Base-by-base conservation (phyloP, 2,797 vertebrate genomes). In the Sebastes baramenuke region DNA sequence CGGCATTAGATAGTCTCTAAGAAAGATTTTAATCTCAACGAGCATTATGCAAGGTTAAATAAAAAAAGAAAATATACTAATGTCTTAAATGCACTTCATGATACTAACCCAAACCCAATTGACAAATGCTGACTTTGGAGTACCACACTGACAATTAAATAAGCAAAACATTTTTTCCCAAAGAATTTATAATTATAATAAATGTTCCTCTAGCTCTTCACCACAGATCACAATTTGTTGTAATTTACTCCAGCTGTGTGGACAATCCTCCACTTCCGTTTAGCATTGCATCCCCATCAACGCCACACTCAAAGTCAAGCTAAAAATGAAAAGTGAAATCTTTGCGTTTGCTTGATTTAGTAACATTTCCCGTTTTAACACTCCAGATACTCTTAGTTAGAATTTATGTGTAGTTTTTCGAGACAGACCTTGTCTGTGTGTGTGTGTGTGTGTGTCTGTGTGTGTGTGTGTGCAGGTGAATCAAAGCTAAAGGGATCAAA, bases 401-500 rank as follows among this genome's bases (percentile, higher is more conserved):
- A 54, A 49, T 66, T 67, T 25, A 32, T 68, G 62, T 77, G 9
- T 36, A 60, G 22, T 66, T 64, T 62, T 36, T 46, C 1, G 16
- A 71, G 18, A 32, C 9, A 25, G 30, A 30, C 49, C 16, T 12
- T 75, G 32, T 62, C 6, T 55, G 12, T 42, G 16, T 55, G 36
- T 24, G 42, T 18, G 38, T 55, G 11, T 38, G 25, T 59, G 34
- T 55, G 54, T 67, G n/a, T 24, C 42, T 18, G 32, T 54, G 11
- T 38, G 25, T 59, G 34, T 59, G 34, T 67, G n/a, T 25, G 54
- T 16, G 38, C 18, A 68, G 55, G 56, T 82, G 67, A 84, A 79
- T 74, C 55, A 54, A 80, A 75, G 34, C 49, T 60, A 72, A 77
- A 24, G 62, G 60, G 42, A 75, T 89, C 75, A 86, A 79, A 80